phyloP scores from a whole-genome alignment of 2,113 vertebrate genomes.

The Lasiurus borealis region DNA sequence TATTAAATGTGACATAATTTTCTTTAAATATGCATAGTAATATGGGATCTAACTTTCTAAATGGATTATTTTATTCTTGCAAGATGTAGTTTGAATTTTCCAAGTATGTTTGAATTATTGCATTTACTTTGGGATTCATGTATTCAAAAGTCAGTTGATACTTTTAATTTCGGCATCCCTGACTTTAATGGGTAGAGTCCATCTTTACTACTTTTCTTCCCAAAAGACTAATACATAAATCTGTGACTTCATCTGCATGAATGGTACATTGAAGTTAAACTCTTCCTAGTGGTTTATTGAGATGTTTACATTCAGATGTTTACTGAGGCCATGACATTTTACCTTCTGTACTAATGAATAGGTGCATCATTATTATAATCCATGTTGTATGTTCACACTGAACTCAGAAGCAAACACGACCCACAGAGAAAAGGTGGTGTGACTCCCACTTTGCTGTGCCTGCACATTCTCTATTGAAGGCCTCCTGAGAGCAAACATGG shows the following conservation, averaged over 20 bases:
- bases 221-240: not conserved
- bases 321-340: not conserved
- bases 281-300: not conserved
- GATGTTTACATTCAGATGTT: not conserved
- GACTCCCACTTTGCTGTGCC: not conserved
- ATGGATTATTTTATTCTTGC: not conserved
- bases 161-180: constrained; percentile 22
- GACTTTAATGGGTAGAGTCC: not conserved
- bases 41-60: not conserved
- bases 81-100: constrained; percentile 44
- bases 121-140: constrained; percentile 1
- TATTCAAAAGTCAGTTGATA: not conserved
- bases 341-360: not conserved
- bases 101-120: constrained; percentile 13
- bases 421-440: not conserved
- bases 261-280: not conserved
- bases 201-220: not conserved
- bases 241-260: not conserved
- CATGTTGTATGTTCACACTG: not conserved
- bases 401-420: not conserved
- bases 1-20: not conserved
- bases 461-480: not conserved
- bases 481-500: not conserved
- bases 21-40: not conserved
- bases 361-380: not conserved